Evolutionary conservation across 1,140 invertebrate genomes (phyloP).

Genomic region (Maconellicoccus hirsutus): DNA sequence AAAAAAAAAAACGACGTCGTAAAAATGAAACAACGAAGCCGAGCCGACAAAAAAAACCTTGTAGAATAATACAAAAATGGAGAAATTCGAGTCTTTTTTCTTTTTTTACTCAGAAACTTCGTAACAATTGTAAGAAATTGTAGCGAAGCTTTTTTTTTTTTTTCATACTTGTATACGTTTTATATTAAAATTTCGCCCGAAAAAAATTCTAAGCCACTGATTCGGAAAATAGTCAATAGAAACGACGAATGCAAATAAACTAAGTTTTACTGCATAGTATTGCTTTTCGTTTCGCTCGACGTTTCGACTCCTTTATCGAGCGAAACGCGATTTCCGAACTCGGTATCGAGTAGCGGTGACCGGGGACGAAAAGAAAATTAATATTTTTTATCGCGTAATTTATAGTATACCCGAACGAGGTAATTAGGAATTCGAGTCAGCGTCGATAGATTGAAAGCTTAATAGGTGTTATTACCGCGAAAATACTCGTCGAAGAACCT

Average conservation of each 20-base stretch:
- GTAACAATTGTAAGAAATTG: conserved; percentile 4
- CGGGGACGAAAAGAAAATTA: no score
- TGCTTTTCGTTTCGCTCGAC: no score
- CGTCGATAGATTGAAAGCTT: no score
- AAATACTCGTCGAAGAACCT: no score
- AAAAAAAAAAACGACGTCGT: no score
- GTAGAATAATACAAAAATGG: not conserved
- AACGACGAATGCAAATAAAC: not conserved
- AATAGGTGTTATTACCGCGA: no score
- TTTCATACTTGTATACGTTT: not conserved
- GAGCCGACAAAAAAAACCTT: not conserved
- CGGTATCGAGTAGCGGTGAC: no score
- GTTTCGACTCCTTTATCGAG: no score
- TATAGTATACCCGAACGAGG: no score
- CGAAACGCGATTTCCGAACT: no score
- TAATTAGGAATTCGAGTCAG: not conserved
- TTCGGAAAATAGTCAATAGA: conserved; percentile 9
- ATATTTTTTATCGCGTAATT: no score
- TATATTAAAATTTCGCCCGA: conserved; percentile 1
- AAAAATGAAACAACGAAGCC: no score
- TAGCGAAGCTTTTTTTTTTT: not conserved
- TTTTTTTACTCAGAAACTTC: not conserved
- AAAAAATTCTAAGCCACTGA: not conserved
- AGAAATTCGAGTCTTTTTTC: not conserved
- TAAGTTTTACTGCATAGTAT: not conserved